phyloP scores from a whole-genome alignment of 2,888 invertebrate species.

The Blastobasis lacticolella region DNA sequence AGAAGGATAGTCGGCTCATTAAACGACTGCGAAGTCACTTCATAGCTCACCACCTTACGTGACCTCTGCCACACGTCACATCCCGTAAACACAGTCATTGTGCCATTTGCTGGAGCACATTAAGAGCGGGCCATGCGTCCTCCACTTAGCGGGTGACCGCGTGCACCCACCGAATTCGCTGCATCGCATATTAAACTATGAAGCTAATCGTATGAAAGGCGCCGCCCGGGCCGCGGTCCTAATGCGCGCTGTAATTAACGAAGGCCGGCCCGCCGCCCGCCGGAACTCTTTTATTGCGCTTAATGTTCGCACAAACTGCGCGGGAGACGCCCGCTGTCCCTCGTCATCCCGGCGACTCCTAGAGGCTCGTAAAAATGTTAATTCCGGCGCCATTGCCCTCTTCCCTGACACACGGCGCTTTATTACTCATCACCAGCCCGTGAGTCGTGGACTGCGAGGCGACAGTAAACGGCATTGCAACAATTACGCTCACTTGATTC shows the following conservation, averaged over 20 bases:
- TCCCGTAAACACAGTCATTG: too few species aligned
- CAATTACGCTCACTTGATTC: too few species aligned
- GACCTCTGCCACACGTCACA: too few species aligned
- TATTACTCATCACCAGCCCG: neutral
- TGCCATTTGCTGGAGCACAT: too few species aligned
- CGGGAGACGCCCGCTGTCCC: neutral
- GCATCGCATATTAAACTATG: constrained; percentile 4
- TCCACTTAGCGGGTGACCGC: too few species aligned
- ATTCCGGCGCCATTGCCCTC: constrained; percentile 4
- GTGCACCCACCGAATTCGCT: constrained; percentile 30
- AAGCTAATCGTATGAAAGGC: constrained; percentile 34
- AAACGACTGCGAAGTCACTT: too few species aligned
- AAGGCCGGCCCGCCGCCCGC: constrained; percentile 28
- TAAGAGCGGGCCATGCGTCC: too few species aligned
- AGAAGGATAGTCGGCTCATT: too few species aligned
- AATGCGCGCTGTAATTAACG: constrained; percentile 53
- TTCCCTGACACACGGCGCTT: constrained; percentile 2
- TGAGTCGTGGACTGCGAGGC: too few species aligned
- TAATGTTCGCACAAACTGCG: constrained; percentile 32
- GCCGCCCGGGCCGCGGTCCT: constrained; percentile 22
- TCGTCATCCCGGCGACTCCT: constrained; percentile 1
- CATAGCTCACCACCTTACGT: too few species aligned
- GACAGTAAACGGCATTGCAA: too few species aligned
- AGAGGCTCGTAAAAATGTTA: constrained; percentile 18
- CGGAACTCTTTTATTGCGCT: constrained; percentile 49